phyloP scores from a whole-genome alignment of 2,888 invertebrate species.

The Campoletis raptor region DNA sequence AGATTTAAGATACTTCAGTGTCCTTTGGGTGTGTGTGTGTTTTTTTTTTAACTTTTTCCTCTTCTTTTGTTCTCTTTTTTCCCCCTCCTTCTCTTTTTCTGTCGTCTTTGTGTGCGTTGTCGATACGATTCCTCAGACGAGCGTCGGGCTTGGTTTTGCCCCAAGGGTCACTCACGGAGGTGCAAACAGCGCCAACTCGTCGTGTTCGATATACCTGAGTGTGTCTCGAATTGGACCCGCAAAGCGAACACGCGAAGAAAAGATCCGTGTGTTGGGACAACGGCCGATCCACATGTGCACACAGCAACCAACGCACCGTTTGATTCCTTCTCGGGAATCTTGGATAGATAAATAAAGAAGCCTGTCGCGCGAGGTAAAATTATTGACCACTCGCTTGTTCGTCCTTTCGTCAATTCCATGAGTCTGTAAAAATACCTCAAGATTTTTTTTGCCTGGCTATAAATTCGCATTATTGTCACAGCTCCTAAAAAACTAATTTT shows the following conservation, averaged over 20 bases:
- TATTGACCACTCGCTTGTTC: not conserved
- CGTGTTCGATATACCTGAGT: conserved; percentile 28
- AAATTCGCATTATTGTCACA: not conserved
- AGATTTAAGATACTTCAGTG: not conserved
- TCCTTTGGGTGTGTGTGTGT: not conserved
- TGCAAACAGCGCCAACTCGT: conserved; percentile 16
- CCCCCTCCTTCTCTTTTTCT: not conserved
- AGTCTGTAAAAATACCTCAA: not conserved
- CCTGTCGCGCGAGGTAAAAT: not conserved
- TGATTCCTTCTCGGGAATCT: conserved; percentile 47
- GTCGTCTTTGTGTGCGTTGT: conserved; percentile 4
- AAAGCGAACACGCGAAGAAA: conserved; percentile 64
- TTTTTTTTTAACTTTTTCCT: not conserved
- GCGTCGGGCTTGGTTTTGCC: conserved; percentile 6
- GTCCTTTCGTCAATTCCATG: not conserved
- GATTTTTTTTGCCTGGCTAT: not conserved
- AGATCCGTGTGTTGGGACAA: conserved; percentile 34
- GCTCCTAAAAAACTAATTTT: not conserved
- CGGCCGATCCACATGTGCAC: conserved; percentile 42
- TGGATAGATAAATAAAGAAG: conserved; percentile 25
- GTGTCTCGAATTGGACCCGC: conserved; percentile 51
- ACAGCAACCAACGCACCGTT: conserved; percentile 29
- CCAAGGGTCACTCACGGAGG: conserved; percentile 21
- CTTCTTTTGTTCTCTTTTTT: not conserved
- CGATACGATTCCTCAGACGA: conserved; percentile 2